Evolutionary conservation across 2,888 invertebrate genomes (phyloP), one percentile per base, ranked within the genome.

Genomic region (Slavum lentiscoides): DNA sequence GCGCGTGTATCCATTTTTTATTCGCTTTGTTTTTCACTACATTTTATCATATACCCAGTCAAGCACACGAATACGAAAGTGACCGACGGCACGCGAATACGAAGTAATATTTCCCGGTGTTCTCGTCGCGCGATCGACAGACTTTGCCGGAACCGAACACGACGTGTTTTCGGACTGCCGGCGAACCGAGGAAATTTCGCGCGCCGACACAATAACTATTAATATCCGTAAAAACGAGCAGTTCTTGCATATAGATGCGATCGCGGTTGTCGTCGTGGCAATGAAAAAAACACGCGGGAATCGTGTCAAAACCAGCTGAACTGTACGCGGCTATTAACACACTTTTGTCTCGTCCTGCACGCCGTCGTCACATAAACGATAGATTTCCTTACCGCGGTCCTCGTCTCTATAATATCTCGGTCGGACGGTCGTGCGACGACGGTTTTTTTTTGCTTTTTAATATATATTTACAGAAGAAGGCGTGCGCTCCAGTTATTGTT

Each of bases 371-470:
- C 55, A 53, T 43, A 67, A 55, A 55, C 7, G 11, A 55, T 19
- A 30, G 4, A 55, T 55, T 19, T 55, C 19, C 19, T 69, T 69
- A 69, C 53, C 55, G 53, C 53, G 19, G 53, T 72, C 15, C 39
- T 58, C 30, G 30, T 30, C 30, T 30, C 30, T 30, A 30, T 30
- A 30, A 30, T 4, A 39, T 70, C 58, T 55, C 15, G 15, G 15
- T 70, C 70, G 70, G 39, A 37, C 15, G 15, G 15, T 70, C 70
- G 70, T 58, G 58, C 58, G 37, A 58, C n/a, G 39, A 68, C 53
- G 4, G 37, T 39, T 55, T 37, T 59, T 6, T 30, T 30, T n/a
- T n/a, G n/a, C n/a, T n/a, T n/a, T n/a, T n/a, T n/a, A n/a, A n/a
- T n/a, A n/a, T n/a, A n/a, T n/a, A n/a, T n/a, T n/a, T n/a, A n/a